A percentile compares a stretch with the other conserved stretches of the same genome.
These are phyloP conservation scores for Heliconius hortense DNA, from an alignment of 2,888 invertebrate genomes.

Conservation along the genomic window DNA sequence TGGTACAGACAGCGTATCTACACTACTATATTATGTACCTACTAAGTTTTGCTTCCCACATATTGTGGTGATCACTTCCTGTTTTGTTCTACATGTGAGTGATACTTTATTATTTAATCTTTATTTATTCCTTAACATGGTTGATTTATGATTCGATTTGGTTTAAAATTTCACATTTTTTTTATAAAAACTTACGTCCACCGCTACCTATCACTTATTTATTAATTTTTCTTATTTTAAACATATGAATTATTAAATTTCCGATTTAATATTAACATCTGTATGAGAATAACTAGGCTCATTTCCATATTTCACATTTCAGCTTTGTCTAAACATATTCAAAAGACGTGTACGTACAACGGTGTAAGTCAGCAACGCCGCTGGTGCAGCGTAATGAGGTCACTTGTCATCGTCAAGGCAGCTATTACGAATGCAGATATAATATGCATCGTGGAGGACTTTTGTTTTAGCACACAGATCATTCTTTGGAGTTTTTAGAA, in stretches of 20 bases:
- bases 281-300: not conserved
- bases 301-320: not conserved
- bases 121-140: not conserved
- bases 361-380: not conserved
- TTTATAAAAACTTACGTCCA: too few relatives aligned
- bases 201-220: not conserved
- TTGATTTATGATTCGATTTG: not conserved
- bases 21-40: not conserved
- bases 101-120: conserved; percentile 7
- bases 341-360: not conserved
- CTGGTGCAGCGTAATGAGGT: conserved; percentile 29
- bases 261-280: not conserved
- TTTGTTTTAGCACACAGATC: conserved; percentile 2
- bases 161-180: not conserved
- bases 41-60: not conserved
- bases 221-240: too few relatives aligned
- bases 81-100: not conserved
- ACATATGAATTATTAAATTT: not conserved
- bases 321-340: conserved; percentile 16
- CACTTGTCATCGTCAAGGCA: conserved; percentile 34
- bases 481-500: not conserved
- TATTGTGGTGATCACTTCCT: conserved; percentile 13
- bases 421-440: conserved; percentile 21
- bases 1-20: not conserved
- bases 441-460: conserved; percentile 11